Evolutionary conservation across 2,797 vertebrate genomes (phyloP).

Genomic region (Sebastes kiyomatsui): DNA sequence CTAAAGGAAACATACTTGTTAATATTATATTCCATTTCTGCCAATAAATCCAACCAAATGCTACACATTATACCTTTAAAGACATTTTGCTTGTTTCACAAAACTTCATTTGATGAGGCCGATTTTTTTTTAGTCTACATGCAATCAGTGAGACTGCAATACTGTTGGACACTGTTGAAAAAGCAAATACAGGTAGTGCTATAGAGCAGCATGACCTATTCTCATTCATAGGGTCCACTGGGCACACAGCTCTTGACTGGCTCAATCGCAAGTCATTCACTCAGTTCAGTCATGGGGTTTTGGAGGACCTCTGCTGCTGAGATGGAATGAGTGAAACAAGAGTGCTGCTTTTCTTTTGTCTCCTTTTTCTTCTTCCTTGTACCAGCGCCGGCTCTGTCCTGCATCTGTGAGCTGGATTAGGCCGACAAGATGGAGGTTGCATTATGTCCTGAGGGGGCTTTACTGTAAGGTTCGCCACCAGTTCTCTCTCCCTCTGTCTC

Average conservation of each 20-base stretch:
- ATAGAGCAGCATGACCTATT: conserved; percentile 41
- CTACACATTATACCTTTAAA: not conserved
- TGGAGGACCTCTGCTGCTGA: conserved; percentile 56
- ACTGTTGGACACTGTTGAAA: conserved; percentile 8
- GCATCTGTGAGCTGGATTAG: conserved; percentile 80
- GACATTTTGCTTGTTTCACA: not conserved
- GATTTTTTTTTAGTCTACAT: not conserved
- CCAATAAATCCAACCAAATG: not conserved
- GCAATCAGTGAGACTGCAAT: not conserved
- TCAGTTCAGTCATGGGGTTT: conserved; percentile 40
- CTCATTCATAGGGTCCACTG: conserved; percentile 55
- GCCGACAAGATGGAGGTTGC: conserved; percentile 85
- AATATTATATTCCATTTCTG: not conserved
- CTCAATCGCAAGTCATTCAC: conserved; percentile 56
- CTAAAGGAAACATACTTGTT: not conserved
- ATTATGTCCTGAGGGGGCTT: conserved; percentile 90
- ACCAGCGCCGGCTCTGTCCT: conserved; percentile 63
- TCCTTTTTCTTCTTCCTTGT: conserved; percentile 46
- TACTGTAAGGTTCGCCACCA: conserved; percentile 86
- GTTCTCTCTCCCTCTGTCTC: conserved; percentile 50
- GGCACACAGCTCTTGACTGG: conserved; percentile 64
- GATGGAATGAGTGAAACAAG: conserved; percentile 63
- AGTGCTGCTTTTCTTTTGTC: conserved; percentile 68
- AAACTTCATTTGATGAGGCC: not conserved
- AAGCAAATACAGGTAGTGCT: conserved; percentile 31